Evolutionary conservation across 92 coral and sea anemone genomes (phyloP), one percentile per base, ranked within the genome.

Genomic region (Porites lobata): DNA sequence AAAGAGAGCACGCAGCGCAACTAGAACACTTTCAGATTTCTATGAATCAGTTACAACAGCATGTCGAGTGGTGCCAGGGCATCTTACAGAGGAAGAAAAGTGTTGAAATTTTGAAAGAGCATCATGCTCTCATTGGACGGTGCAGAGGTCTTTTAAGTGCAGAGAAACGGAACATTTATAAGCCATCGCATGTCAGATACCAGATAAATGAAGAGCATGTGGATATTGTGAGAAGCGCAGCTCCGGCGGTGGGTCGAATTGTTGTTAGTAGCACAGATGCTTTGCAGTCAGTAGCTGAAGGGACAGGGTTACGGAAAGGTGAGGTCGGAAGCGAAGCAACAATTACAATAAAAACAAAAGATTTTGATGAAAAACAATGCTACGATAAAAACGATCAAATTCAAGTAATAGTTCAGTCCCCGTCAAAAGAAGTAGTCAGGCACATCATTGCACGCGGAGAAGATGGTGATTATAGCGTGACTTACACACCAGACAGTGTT

Each of bases 261-360:
- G 67, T 87, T 69, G 92, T 84, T n/a, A 88, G 84, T 69, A 50
- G 19, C 2, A 92, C 94, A 1, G 94, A 92, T 72, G 57, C 89
- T 9, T 57, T 74, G 19, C 61, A 58, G 17, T 92, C 92, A 17
- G 58, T 84, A 59, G 72, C 81, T 7, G 92, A 92, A 74, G 92
- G 94, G 21, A 32, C 24, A 51, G 59, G 17, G 51, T 53, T 84
- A 68, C 62, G 53, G 52, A 87, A 79, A 15, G 84, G 86, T 0
- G 74, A 92, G 12, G 80, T 75, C 11, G 84, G 84, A 66, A 76
- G 63, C n/a, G 29, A 20, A 7, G 29, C 92, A 29, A 75, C 65
- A 13, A 50, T 74, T 51, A 50, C 15, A 51, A 74, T 74, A 21
- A 15, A 19, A 9, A 74, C 78, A 7, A 51, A 19, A 7, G 78